A percentile compares a stretch with the other conserved stretches of the same genome.
Evolutionary conservation across 2,797 vertebrate species (phyloP).

Genomic region (Hydrophis major): DNA sequence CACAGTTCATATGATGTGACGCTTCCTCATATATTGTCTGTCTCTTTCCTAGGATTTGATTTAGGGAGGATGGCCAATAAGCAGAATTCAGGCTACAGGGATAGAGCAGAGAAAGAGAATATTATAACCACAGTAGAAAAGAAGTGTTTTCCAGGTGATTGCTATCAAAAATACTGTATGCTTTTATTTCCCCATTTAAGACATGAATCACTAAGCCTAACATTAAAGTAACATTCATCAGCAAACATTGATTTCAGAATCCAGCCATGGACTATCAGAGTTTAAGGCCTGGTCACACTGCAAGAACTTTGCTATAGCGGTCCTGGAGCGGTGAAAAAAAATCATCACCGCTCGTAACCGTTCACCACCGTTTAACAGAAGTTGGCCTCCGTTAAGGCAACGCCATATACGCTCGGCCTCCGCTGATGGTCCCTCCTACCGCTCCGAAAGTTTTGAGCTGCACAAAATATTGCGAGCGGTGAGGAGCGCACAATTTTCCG

Average conservation of each 20-base stretch:
- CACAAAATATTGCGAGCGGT: too few species aligned
- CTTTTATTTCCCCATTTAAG: background rate
- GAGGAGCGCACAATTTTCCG: too few species aligned
- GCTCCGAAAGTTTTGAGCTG: too few species aligned
- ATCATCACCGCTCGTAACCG: too few species aligned
- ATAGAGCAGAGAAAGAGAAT: background rate
- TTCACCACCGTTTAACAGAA: too few species aligned
- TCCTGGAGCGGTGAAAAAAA: too few species aligned
- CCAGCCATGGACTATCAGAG: background rate
- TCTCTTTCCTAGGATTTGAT: background rate
- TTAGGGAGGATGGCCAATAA: too few species aligned
- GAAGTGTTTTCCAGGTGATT: background rate
- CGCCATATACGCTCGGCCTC: too few species aligned
- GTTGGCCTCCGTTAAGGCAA: too few species aligned
- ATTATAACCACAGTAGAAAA: background rate
- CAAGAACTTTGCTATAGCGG: too few species aligned
- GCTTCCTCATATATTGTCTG: background rate
- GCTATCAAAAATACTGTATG: background rate
- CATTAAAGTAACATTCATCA: background rate
- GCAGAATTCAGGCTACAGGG: background rate
- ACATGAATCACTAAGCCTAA: background rate
- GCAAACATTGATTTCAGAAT: background rate
- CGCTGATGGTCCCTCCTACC: too few species aligned
- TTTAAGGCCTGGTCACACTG: too few species aligned
- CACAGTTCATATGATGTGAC: background rate